Evolutionary conservation across 2,113 vertebrate species (phyloP), one percentile per base, ranked within the genome.

Genomic region (Lophochroa leadbeateri): DNA sequence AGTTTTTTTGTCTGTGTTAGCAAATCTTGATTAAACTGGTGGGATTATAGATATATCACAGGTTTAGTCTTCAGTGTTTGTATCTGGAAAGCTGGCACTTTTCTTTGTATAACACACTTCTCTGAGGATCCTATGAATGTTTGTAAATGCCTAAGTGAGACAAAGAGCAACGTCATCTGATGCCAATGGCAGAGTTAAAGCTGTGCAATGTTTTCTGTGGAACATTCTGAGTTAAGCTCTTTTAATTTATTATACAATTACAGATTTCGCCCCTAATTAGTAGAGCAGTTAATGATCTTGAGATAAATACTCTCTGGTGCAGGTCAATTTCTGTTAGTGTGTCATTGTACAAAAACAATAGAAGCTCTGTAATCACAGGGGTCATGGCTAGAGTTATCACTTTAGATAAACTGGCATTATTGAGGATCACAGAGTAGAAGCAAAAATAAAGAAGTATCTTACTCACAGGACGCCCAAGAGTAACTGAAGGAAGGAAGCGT

Each of bases 201-300:
- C 68, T 67, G 64, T 43, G 39, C 47, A 47, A 21, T 57, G 61
- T 70, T 95, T 95, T 89, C 77, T 71, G 50, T 23, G 33, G 11
- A 81, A 64, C 11, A 4, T 49, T 92, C 75, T 86, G 79, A 81
- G 43, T 83, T 74, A 86, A 82, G 46, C 17, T 83, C 50, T 83
- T 94, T 70, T 71, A 90, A 90, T 92, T 93, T 93, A 82, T 88
- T 83, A 64, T 5, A 90, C 46, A 88, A 28, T 77, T 93, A 83
- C 76, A 86, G 49, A 80, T 84, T 96, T 81, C 44, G 75, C 44
- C 86, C 60, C 60, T 95, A 92, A 90, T 95, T 96, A 94, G 76
- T 90, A 86, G 55, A 92, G 39, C 14, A 0, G 64, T 78, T 92
- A 88, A 95, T 82, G 75, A 90, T 96, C 82, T 93, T 75, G 79